Evolutionary conservation across 1,140 invertebrate species (phyloP), one percentile per base, ranked within the genome.

Genomic region (Tetranychus urticae): DNA sequence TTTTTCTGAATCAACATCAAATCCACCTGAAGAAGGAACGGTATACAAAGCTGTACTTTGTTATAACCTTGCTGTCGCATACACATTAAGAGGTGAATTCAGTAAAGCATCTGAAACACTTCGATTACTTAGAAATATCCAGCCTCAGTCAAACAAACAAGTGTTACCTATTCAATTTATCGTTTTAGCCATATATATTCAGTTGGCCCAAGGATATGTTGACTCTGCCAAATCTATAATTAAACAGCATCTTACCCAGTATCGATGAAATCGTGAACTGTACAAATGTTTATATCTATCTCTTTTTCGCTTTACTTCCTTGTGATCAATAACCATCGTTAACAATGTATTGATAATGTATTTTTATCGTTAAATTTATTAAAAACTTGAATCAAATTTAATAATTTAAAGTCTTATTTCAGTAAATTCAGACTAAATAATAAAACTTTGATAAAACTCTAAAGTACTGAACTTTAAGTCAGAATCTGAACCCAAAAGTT

Each of bases 11-110:
- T 14, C 58, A 6, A 6, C 31, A n/a, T 48, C 45, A 45, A 12
- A 13, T 31, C 6, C 58, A 33, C 10, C 42, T 14, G 37, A 59
- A 46, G 58, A 46, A 36, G 8, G 34, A 56, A 8, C 55, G 60
- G 79, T 79, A 36, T 83, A 80, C 2, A 78, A 79, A 65, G 77
- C 79, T 45, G 77, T 86, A 42, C 74, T 86, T 60, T 79, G 81
- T 64, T 88, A 88, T 66, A 88, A 88, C 71, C 75, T 88, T 62
- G 83, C 85, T 35, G 82, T 85, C 13, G 80, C 80, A 12, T 80
- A 85, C 70, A 80, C 83, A 13, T 74, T 86, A 50, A 76, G 83
- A 61, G 84, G 84, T 14, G 84, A 88, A 69, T 76, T 80, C 55
- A 80, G 84, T 59, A 82, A 85, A 70, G 82, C 85, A 2, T 76